Percentiles rank a stretch among this genome's conserved stretches.
These are phyloP conservation scores for Pipistrellus kuhlii DNA, from an alignment of 2,797 vertebrate genomes.

Conservation along the genomic window DNA sequence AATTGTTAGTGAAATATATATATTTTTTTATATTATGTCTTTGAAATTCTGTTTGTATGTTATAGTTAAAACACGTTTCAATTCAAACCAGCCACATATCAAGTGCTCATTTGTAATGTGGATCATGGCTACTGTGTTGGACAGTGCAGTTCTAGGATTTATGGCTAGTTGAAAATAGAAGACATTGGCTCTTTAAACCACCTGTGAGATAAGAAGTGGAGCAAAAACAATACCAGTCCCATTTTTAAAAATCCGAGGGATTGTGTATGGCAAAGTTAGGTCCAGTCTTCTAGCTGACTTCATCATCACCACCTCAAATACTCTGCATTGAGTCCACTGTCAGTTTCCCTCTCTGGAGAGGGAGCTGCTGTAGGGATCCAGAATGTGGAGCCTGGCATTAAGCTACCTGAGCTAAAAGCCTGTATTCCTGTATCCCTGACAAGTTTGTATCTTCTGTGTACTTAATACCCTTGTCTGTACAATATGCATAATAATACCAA, in stretches of 20 bases:
- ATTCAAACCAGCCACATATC: neutral
- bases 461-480: neutral
- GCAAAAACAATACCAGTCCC: neutral
- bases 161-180: neutral
- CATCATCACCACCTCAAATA: neutral
- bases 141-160: neutral
- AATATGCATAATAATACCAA: neutral
- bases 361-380: neutral
- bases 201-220: neutral
- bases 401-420: neutral
- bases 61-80: neutral
- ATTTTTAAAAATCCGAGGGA: neutral
- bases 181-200: neutral
- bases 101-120: neutral
- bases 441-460: neutral
- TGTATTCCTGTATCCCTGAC: neutral
- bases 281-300: neutral
- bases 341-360: neutral
- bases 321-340: neutral
- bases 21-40: neutral
- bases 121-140: neutral
- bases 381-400: neutral
- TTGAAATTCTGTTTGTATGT: neutral
- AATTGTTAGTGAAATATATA: neutral
- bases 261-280: neutral